phyloP scores from a whole-genome alignment of 2,113 vertebrate genomes.

The Lipophrys pholis region DNA sequence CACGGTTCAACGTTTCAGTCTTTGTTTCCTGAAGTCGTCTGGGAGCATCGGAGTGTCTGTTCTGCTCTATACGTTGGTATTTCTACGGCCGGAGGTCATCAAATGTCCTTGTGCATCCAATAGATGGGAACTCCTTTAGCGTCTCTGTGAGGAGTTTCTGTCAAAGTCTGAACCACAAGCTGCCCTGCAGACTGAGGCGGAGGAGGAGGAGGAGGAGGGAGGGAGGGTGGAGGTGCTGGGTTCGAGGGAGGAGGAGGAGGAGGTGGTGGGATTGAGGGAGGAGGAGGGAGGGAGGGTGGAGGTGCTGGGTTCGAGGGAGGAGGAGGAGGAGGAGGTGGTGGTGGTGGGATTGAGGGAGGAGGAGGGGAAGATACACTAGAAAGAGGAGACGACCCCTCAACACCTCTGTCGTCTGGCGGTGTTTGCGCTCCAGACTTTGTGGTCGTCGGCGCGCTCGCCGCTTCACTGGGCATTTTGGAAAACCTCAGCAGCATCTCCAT shows the following conservation, averaged over 20 bases:
- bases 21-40: no score
- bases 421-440: neutral
- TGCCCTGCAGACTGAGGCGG: constrained; percentile 7
- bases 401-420: neutral
- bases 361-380: constrained; percentile 6
- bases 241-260: neutral
- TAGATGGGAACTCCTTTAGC: constrained; percentile 88
- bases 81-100: constrained; percentile 14
- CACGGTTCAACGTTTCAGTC: no score
- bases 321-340: constrained; percentile 12
- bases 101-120: constrained; percentile 97
- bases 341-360: neutral
- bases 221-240: constrained; percentile 44
- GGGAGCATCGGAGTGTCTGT: no score
- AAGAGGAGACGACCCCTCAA: constrained; percentile 11
- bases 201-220: constrained; percentile 4
- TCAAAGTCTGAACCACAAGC: constrained; percentile 73
- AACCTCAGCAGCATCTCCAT: constrained; percentile 84
- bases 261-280: neutral
- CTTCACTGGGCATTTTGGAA: constrained; percentile 54
- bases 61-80: no score
- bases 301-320: neutral
- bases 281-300: constrained; percentile 39
- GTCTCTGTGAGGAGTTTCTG: constrained; percentile 87
- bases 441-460: neutral